A percentile compares a stretch with the other conserved stretches of the same genome.
These are phyloP conservation scores for Atta cephalotes DNA, from an alignment of 1,140 invertebrate genomes.

Conservation along the genomic window DNA sequence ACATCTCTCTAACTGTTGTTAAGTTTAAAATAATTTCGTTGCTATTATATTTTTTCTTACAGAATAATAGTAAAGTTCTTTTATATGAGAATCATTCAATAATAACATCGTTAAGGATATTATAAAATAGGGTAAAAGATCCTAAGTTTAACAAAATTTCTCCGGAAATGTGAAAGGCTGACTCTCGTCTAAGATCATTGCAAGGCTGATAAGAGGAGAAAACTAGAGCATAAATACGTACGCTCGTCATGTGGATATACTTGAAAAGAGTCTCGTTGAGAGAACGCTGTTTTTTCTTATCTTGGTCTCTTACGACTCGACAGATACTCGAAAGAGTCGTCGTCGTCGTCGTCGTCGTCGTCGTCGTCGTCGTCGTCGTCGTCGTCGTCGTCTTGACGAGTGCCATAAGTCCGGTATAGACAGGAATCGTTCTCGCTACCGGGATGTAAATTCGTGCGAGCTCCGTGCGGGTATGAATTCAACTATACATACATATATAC, in stretches of 20 bases:
- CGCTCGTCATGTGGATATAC: slow-evolving; percentile 74
- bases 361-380: not conserved
- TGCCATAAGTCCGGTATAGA: slow-evolving; percentile 1
- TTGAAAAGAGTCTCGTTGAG: slow-evolving; percentile 63
- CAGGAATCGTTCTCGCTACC: not conserved
- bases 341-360: too few species aligned
- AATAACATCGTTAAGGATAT: too few species aligned
- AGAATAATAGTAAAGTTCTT: too few species aligned
- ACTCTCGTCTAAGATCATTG: not conserved
- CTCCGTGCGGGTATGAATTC: not conserved
- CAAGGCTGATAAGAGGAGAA: slow-evolving; percentile 34
- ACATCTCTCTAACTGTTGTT: too few species aligned
- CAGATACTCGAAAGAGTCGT: slow-evolving; percentile 62
- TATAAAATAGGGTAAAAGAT: not conserved
- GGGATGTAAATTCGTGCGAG: slow-evolving; percentile 25
- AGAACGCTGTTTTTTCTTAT: slow-evolving; percentile 60
- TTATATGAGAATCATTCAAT: too few species aligned
- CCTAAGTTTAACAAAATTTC: not conserved
- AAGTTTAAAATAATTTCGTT: too few species aligned
- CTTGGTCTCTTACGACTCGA: slow-evolving; percentile 48
- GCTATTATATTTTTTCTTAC: too few species aligned
- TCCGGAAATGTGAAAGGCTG: not conserved
- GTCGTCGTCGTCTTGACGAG: slow-evolving; percentile 3
- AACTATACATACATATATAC: not conserved
- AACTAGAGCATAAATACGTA: slow-evolving; percentile 36